A percentile compares a stretch with the other conserved stretches of the same genome.
phyloP scores from a whole-genome alignment of 2,888 invertebrate species.

The Campopleginae sp. region DNA sequence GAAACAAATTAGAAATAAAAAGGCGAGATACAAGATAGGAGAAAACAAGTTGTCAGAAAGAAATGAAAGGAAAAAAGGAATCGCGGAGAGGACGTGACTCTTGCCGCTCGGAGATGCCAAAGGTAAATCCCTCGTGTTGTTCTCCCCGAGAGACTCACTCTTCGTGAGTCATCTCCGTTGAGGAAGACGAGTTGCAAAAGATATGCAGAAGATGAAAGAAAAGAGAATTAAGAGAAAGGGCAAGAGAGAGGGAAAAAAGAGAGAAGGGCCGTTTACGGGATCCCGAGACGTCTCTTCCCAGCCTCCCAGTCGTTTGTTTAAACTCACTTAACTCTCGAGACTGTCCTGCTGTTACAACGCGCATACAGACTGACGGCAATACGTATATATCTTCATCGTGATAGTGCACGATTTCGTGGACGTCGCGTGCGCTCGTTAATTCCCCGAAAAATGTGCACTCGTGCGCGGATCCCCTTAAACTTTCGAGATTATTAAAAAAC shows the following conservation, averaged over 20 bases:
- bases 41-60: slow-evolving; percentile 36
- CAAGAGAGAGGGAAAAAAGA: slow-evolving; percentile 20
- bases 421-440: slow-evolving; percentile 62
- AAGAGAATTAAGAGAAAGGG: slow-evolving; percentile 27
- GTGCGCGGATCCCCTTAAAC: slow-evolving; percentile 20
- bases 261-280: slow-evolving; percentile 66
- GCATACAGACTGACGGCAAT: not conserved
- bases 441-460: slow-evolving; percentile 45
- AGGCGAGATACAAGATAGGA: slow-evolving; percentile 15
- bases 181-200: slow-evolving; percentile 59
- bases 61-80: slow-evolving; percentile 11
- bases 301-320: slow-evolving; percentile 71
- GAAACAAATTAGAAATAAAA: slow-evolving; percentile 3
- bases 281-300: slow-evolving; percentile 57
- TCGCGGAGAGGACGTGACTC: slow-evolving; percentile 44
- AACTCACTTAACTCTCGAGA: slow-evolving; percentile 72
- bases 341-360: slow-evolving; percentile 28
- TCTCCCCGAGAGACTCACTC: slow-evolving; percentile 39
- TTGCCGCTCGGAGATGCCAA: not conserved
- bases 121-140: slow-evolving; percentile 45
- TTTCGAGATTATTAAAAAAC: not conserved
- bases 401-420: slow-evolving; percentile 37
- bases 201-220: slow-evolving; percentile 46
- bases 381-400: slow-evolving; percentile 16
- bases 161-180: slow-evolving; percentile 62